Base-by-base conservation (phyloP, 1,140 invertebrate genomes). In the Linepithema humile region DNA sequence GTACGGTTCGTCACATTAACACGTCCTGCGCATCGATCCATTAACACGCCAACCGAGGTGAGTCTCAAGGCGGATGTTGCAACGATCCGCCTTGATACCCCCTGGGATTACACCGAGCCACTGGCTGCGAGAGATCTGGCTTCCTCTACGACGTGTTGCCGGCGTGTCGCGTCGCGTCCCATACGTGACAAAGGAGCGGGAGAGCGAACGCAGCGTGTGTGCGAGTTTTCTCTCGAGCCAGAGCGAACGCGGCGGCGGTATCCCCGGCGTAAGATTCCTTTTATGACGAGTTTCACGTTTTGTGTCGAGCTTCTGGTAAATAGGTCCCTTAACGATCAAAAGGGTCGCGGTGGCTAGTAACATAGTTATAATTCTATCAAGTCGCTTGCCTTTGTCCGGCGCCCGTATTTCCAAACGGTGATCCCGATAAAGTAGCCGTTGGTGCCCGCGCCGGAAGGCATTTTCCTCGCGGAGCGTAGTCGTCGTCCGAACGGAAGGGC, bases 1-100 rank as follows among this genome's bases (percentile, higher is more conserved):
- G 50, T 53, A 62, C 45, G 40, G 65, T 20, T 69, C 64, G 55
- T 82, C 70, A 60, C 60, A 87, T 85, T 87, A 84, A 87, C 69
- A 43, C 67, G 38, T 5, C 82, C 69, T 40, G 43, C 38, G 55
- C 74, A 84, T 87, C 82, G 82, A 87, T 82, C 87, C 77, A 87
- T 88, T 88, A 88, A 88, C 74, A 40, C 43, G 80, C 45, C 82
- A 84, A 38, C 45, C 32, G 29, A n/a, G 40, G 69, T 15, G 35
- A 57, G 85, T 74, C 65, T 86, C 84, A 70, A 69, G 75, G 62
- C 48, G 64, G 64, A 80, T 80, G 75, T 80, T 69, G 75, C 50
- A 38, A 57, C 75, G 75, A 80, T 80, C 64, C 48, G 48, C 35
- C 2, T 6, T 80, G 62, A 80, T 80, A 80, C 69, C 75, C 75